Percentiles rank a stretch among this genome's conserved stretches.
phyloP scores from a whole-genome alignment of 2,888 invertebrate species.

The Leptopilina syphax region DNA sequence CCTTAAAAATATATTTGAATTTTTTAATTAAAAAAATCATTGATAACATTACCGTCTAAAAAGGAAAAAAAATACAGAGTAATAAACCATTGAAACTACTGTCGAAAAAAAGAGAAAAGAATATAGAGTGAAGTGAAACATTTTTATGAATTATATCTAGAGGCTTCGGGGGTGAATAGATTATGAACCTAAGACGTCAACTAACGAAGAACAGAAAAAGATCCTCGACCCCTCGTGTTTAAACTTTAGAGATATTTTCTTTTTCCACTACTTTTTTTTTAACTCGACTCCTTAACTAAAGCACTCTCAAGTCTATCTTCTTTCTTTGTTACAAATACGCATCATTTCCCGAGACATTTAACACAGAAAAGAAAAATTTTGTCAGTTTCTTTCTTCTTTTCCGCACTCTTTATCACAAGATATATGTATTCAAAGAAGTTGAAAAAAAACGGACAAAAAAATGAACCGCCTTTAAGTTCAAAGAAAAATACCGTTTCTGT shows the following conservation, averaged over 20 bases:
- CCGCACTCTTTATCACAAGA: neutral
- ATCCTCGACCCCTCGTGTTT: neutral
- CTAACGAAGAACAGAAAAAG: neutral
- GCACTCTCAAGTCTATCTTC: slow-evolving; percentile 17
- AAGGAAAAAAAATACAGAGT: too few relatives aligned
- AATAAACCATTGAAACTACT: too few relatives aligned
- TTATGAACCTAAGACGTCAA: slow-evolving; percentile 15
- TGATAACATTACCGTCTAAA: too few relatives aligned
- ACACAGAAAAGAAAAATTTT: neutral
- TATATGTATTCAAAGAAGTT: too few relatives aligned
- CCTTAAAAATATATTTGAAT: too few relatives aligned
- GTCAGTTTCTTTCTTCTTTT: neutral
- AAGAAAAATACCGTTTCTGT: too few relatives aligned
- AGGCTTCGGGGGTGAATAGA: neutral
- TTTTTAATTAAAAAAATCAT: too few relatives aligned
- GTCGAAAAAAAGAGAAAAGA: too few relatives aligned
- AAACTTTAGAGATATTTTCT: slow-evolving; percentile 5
- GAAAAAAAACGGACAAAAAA: too few relatives aligned
- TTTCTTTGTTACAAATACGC: slow-evolving; percentile 20
- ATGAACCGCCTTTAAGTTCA: too few relatives aligned
- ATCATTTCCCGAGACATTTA: slow-evolving; percentile 13
- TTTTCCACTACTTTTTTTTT: neutral
- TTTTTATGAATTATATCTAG: neutral
- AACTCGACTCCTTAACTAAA: neutral
- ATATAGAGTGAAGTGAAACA: neutral